These are phyloP conservation scores for Litoditis marina DNA, from an alignment of 2,888 invertebrate genomes.

Conservation along the genomic window DNA sequence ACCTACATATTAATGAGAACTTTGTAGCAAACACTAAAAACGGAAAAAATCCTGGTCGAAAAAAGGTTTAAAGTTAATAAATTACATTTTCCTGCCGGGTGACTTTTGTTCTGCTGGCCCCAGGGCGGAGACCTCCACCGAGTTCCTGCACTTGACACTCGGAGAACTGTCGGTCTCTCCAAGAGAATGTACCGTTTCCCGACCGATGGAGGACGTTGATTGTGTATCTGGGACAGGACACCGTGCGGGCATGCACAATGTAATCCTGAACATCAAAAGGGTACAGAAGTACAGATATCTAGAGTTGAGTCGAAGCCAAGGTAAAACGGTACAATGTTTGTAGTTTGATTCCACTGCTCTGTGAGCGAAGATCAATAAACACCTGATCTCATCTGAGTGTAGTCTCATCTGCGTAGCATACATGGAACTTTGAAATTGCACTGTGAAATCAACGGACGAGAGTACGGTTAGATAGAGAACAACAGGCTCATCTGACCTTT, in stretches of 20 bases:
- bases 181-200: conserved; percentile 21
- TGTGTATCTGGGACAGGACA: conserved; percentile 19
- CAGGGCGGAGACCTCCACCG: conserved; percentile 24
- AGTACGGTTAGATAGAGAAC: too few species aligned
- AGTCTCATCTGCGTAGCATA: neutral
- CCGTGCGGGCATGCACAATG: conserved; percentile 10
- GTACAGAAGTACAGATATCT: neutral
- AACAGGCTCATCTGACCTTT: too few species aligned
- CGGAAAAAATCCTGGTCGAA: too few species aligned
- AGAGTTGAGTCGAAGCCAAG: too few species aligned
- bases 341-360: too few species aligned
- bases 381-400: too few species aligned
- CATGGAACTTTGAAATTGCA: neutral
- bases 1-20: too few species aligned
- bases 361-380: too few species aligned
- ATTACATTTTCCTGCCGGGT: neutral
- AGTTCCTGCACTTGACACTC: conserved; percentile 24
- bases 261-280: conserved; percentile 15
- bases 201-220: conserved; percentile 22
- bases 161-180: conserved; percentile 10
- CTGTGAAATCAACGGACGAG: too few species aligned
- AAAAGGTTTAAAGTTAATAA: too few species aligned
- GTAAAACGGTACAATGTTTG: too few species aligned
- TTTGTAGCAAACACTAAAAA: too few species aligned
- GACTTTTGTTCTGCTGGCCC: conserved; percentile 4